Evolutionary conservation across 2,797 vertebrate species (phyloP), one percentile per base, ranked within the genome.

Genomic region (Diceros bicornis): DNA sequence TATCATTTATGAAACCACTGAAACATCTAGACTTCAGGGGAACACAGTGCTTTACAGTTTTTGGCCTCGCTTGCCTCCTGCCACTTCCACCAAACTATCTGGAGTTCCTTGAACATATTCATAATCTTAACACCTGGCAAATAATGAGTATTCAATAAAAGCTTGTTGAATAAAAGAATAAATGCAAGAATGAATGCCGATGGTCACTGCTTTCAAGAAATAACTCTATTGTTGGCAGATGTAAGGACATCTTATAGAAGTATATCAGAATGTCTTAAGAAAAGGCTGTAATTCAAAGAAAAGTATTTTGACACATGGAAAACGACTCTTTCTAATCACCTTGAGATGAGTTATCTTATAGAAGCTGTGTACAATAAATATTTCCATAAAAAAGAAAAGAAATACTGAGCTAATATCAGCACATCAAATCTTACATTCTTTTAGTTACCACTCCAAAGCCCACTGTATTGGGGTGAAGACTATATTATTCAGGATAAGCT

Each of bases 241-340:
- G 55, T 81, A 90, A 95, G 66, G 44, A 94, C 16, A 37, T 37
- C 27, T 85, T 66, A 68, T 0, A 81, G n/a, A 95, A 74, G 27
- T 20, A 82, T 12, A 44, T 57, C 44, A 84, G 74, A 84, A 66
- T 52, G 55, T n/a, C 27, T 52, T 82, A 27, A 77, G 16, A 81
- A 89, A 84, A 75, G 27, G 20, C 0, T 50, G 11, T 37, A 89
- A 95, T 86, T 93, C 62, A 92, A 96, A 95, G 78, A 89, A 94
- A 92, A 95, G 21, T 89, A 94, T 74, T 83, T 17, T 94, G 68
- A 86, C 50, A 29, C 12, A 27, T 12, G 5, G 62, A 89, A 93
- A 93, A 44, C 47, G 17, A 50, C 17, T 71, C 37, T n/a, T 66
- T 89, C n/a, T 55, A 83, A 59, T 47, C 37, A 82, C 9, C 34